A percentile compares a stretch with the other conserved stretches of the same genome.
Conservation (phyloP, 2,797 vertebrate genomes). For the Syngnathus acus region DNA sequence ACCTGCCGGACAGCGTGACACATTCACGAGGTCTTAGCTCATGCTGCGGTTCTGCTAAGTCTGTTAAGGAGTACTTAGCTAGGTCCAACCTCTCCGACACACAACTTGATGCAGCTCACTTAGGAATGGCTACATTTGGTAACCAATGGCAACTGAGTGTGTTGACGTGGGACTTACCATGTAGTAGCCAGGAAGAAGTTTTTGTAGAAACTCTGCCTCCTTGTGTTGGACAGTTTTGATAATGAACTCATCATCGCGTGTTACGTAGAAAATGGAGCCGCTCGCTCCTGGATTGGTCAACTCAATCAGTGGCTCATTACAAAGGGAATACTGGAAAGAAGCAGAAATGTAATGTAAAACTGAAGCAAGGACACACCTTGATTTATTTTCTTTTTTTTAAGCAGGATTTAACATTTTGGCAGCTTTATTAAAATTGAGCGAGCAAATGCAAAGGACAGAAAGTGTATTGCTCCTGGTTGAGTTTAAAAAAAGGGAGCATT, state of each 20-base stretch:
- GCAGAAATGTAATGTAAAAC: slow-evolving; percentile 10
- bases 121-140: neutral
- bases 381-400: neutral
- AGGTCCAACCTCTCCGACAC: slow-evolving; percentile 19
- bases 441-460: neutral
- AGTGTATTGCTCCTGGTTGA: neutral
- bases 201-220: slow-evolving; percentile 95
- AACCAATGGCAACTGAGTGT: neutral
- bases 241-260: slow-evolving; percentile 94
- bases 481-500: slow-evolving; percentile 54
- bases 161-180: slow-evolving; percentile 73
- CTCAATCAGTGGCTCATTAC: slow-evolving; percentile 92
- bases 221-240: slow-evolving; percentile 96
- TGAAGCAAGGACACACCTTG: neutral
- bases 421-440: neutral
- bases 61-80: slow-evolving; percentile 31
- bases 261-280: slow-evolving; percentile 94
- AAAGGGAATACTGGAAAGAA: slow-evolving; percentile 81
- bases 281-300: slow-evolving; percentile 92
- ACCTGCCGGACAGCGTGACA: slow-evolving; percentile 39
- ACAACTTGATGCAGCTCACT: slow-evolving; percentile 17
- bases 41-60: slow-evolving; percentile 22
- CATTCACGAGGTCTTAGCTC: slow-evolving; percentile 8
- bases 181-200: slow-evolving; percentile 94
- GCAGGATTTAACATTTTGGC: neutral